Evolutionary conservation across 2,888 invertebrate species (phyloP).

Genomic region (Epistrophe grossulariae): DNA sequence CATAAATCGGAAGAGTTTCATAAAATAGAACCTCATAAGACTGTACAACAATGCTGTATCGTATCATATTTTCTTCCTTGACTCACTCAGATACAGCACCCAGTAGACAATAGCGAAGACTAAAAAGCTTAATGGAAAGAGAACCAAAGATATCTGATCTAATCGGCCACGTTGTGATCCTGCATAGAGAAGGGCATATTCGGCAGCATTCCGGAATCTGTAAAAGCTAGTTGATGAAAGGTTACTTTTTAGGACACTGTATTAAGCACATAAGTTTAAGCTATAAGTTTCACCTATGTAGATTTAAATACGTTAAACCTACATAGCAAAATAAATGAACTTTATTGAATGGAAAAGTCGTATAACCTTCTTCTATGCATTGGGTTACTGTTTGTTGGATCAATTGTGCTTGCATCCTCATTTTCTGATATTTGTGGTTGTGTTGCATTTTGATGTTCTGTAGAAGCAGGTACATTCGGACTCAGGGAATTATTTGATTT

Average conservation of each 20-base stretch:
- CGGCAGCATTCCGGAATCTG: constrained; percentile 84
- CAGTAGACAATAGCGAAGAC: constrained; percentile 86
- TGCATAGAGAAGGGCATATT: constrained; percentile 86
- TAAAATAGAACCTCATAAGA: constrained; percentile 40
- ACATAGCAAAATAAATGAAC: background rate
- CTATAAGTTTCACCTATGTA: background rate
- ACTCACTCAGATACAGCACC: constrained; percentile 87
- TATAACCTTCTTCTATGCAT: constrained; percentile 75
- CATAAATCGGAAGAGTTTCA: constrained; percentile 42
- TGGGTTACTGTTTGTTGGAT: constrained; percentile 40
- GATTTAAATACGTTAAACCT: background rate
- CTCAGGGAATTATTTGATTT: constrained; percentile 53
- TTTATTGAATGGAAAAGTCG: background rate
- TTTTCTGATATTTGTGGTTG: constrained; percentile 54
- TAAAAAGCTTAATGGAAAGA: constrained; percentile 86
- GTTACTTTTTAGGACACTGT: background rate
- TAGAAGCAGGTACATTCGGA: constrained; percentile 53
- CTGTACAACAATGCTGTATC: constrained; percentile 45
- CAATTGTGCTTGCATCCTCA: constrained; percentile 61
- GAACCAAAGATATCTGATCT: constrained; percentile 86
- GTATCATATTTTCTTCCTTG: constrained; percentile 80
- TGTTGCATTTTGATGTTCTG: constrained; percentile 47
- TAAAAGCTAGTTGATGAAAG: constrained; percentile 60
- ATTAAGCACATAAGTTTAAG: background rate
- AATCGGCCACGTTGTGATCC: constrained; percentile 87